Conservation (phyloP, 2,888 invertebrate species). For the Liodrosophila aerea region DNA sequence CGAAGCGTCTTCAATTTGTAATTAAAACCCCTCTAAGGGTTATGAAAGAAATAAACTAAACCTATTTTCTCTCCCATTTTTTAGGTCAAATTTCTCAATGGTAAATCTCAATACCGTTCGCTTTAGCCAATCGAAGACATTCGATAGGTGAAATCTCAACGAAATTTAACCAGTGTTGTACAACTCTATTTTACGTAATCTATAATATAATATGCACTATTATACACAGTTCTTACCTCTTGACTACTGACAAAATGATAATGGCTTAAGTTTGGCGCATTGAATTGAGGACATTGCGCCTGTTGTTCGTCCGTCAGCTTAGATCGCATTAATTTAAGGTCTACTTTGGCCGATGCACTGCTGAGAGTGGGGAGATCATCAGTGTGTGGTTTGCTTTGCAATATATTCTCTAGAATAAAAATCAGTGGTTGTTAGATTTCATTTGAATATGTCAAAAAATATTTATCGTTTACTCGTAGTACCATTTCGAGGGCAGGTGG, state of each 20-base stretch:
- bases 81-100: too few relatives aligned
- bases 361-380: constrained; percentile 20
- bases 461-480: background rate
- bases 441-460: background rate
- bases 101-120: too few relatives aligned
- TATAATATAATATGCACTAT: constrained; percentile 1
- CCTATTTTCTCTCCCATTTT: too few relatives aligned
- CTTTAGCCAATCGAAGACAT: too few relatives aligned
- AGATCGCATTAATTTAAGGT: constrained; percentile 26
- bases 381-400: constrained; percentile 17
- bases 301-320: constrained; percentile 47
- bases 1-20: too few relatives aligned
- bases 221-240: too few relatives aligned
- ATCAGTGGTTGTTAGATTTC: background rate
- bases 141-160: too few relatives aligned
- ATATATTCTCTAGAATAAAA: constrained; percentile 24
- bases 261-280: constrained; percentile 85
- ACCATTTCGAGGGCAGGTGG: background rate
- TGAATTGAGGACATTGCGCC: constrained; percentile 81
- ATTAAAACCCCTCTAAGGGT: too few relatives aligned
- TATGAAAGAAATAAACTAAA: too few relatives aligned
- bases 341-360: constrained; percentile 16
- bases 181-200: background rate
- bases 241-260: constrained; percentile 85
- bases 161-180: too few relatives aligned